Conservation (phyloP, 2,888 invertebrate genomes). For the Macrosoma leucophasiata region DNA sequence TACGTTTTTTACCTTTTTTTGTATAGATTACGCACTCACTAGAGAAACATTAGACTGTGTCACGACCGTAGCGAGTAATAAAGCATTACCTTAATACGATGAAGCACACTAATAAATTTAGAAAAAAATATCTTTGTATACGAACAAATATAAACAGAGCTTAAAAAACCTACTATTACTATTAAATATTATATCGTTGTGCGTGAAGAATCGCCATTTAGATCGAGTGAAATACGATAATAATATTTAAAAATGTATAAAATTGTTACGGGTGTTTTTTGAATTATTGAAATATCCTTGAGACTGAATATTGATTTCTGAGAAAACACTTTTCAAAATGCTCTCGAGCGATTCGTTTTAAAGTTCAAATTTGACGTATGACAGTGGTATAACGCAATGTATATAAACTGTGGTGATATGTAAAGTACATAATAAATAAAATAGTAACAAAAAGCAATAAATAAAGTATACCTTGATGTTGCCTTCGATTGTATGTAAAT, state of each 20-base stretch:
- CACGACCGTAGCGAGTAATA: constrained; percentile 52
- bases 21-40: constrained; percentile 61
- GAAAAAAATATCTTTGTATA: constrained; percentile 64
- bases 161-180: constrained; percentile 61
- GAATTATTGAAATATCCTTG: too few relatives aligned
- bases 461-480: constrained; percentile 75
- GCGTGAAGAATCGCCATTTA: constrained; percentile 42
- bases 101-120: constrained; percentile 51
- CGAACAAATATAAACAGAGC: constrained; percentile 73
- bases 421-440: constrained; percentile 61
- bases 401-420: constrained; percentile 69
- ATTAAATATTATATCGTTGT: constrained; percentile 46
- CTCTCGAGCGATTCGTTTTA: constrained; percentile 34
- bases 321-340: constrained; percentile 41
- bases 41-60: constrained; percentile 52
- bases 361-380: constrained; percentile 55
- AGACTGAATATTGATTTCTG: constrained; percentile 59
- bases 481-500: constrained; percentile 68
- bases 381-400: constrained; percentile 41
- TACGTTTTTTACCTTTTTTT: constrained; percentile 38
- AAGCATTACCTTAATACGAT: constrained; percentile 36
- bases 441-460: constrained; percentile 54
- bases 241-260: too few relatives aligned
- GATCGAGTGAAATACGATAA: too few relatives aligned
- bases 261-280: too few relatives aligned